Conservation (phyloP, 1,140 invertebrate species). For the Heliconius hermathena region DNA sequence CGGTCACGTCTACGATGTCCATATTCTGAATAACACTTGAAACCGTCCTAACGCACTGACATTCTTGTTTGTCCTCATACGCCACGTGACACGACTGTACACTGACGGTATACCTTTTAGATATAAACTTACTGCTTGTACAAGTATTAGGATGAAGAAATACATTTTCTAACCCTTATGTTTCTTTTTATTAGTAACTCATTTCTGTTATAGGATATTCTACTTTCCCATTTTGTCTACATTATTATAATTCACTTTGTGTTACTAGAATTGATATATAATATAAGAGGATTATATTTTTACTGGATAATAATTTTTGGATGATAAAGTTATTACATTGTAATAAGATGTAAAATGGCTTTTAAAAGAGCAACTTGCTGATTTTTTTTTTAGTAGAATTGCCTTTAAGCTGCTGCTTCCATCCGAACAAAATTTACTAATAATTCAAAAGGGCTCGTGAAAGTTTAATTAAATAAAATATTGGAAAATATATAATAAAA, state of each 20-base stretch:
- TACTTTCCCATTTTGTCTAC: not conserved
- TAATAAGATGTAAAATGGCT: too few relatives aligned
- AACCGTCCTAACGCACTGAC: slow-evolving; percentile 67
- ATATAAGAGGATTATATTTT: too few relatives aligned
- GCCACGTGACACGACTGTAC: slow-evolving; percentile 62
- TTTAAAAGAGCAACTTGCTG: too few relatives aligned
- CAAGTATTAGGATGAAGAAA: slow-evolving; percentile 15
- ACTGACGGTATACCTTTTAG: slow-evolving; percentile 24
- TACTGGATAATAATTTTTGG: too few relatives aligned
- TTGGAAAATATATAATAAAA: too few relatives aligned
- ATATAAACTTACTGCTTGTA: slow-evolving; percentile 27
- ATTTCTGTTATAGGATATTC: not conserved
- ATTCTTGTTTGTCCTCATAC: slow-evolving; percentile 53
- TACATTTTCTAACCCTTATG: slow-evolving; percentile 3
- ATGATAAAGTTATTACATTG: too few relatives aligned
- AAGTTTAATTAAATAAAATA: too few relatives aligned
- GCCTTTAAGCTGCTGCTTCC: too few relatives aligned
- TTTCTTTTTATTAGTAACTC: not conserved
- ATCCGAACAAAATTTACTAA: too few relatives aligned
- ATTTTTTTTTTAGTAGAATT: too few relatives aligned
- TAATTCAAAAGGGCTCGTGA: too few relatives aligned
- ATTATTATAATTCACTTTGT: too few relatives aligned
- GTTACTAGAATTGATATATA: not conserved
- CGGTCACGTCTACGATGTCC: slow-evolving; percentile 61
- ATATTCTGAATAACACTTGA: slow-evolving; percentile 77